Percentiles rank a stretch among this genome's conserved stretches.
Evolutionary conservation across 2,797 vertebrate genomes (phyloP).

Genomic region (Ctenosaura bakeri): DNA sequence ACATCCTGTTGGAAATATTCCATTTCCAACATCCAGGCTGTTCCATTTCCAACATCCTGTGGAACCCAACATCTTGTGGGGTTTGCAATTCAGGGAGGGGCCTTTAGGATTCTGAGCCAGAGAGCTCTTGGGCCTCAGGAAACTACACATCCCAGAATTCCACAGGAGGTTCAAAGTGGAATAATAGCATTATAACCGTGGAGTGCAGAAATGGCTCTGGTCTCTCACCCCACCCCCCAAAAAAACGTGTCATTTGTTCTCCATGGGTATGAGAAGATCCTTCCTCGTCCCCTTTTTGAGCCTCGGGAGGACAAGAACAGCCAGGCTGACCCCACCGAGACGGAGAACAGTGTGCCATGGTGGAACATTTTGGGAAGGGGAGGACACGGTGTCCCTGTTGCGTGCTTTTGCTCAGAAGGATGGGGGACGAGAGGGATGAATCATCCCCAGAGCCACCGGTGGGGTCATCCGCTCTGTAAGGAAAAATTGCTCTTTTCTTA

Average conservation of each 20-base stretch:
- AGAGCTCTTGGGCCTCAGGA: too few relatives aligned
- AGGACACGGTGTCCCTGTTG: constrained; percentile 39
- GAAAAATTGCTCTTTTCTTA: background rate
- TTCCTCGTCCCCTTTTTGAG: background rate
- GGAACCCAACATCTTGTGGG: too few relatives aligned
- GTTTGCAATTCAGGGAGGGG: too few relatives aligned
- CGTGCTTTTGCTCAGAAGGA: background rate
- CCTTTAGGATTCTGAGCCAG: too few relatives aligned
- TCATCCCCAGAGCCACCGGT: background rate
- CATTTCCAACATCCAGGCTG: too few relatives aligned
- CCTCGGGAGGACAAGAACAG: constrained; percentile 13
- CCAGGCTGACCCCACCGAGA: background rate
- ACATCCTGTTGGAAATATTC: too few relatives aligned
- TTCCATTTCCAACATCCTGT: too few relatives aligned
- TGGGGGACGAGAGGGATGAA: constrained; percentile 5
- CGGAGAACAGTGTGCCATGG: constrained; percentile 11
- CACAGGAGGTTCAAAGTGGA: too few relatives aligned
- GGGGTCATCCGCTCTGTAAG: background rate
- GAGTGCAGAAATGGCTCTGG: too few relatives aligned
- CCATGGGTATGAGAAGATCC: background rate
- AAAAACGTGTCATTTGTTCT: constrained; percentile 29
- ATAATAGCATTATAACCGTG: too few relatives aligned
- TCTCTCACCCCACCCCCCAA: too few relatives aligned
- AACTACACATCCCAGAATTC: too few relatives aligned
- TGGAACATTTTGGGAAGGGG: background rate